phyloP scores from a whole-genome alignment of 2,113 vertebrate species.

The Engystomops pustulosus region DNA sequence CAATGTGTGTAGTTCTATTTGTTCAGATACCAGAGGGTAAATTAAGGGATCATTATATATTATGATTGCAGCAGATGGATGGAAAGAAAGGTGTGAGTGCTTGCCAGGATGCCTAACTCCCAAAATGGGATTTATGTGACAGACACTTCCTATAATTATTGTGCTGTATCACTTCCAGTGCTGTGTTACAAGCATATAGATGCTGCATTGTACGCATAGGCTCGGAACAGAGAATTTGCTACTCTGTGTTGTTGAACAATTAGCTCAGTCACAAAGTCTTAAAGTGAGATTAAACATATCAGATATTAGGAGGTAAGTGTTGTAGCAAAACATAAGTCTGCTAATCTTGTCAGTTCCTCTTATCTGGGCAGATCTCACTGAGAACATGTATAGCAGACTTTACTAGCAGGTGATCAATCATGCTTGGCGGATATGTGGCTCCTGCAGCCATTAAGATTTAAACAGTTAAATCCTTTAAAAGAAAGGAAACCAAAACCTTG shows the following conservation, averaged over 20 bases:
- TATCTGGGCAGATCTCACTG: no score
- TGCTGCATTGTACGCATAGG: not conserved
- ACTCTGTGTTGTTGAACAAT: slow-evolving; percentile 60
- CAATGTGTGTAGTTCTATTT: not conserved
- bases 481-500: slow-evolving; percentile 29
- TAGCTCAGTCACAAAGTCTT: slow-evolving; percentile 58
- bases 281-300: slow-evolving; percentile 70
- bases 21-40: not conserved
- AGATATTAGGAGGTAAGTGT: slow-evolving; percentile 65
- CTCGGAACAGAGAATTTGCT: slow-evolving; percentile 53
- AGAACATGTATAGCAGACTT: slow-evolving; percentile 61
- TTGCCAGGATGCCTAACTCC: slow-evolving; percentile 35
- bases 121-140: slow-evolving; percentile 40
- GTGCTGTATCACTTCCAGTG: slow-evolving; percentile 16
- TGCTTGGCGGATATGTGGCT: slow-evolving; percentile 66
- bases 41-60: slow-evolving; percentile 24
- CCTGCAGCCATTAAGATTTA: slow-evolving; percentile 61
- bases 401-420: slow-evolving; percentile 72
- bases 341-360: slow-evolving; percentile 70
- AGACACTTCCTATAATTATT: slow-evolving; percentile 26
- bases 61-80: slow-evolving; percentile 31
- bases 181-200: not conserved
- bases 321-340: slow-evolving; percentile 72
- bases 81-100: not conserved
- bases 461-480: slow-evolving; percentile 46